Conservation (phyloP, 2,113 vertebrate genomes). For the Xiphophorus maculatus region DNA sequence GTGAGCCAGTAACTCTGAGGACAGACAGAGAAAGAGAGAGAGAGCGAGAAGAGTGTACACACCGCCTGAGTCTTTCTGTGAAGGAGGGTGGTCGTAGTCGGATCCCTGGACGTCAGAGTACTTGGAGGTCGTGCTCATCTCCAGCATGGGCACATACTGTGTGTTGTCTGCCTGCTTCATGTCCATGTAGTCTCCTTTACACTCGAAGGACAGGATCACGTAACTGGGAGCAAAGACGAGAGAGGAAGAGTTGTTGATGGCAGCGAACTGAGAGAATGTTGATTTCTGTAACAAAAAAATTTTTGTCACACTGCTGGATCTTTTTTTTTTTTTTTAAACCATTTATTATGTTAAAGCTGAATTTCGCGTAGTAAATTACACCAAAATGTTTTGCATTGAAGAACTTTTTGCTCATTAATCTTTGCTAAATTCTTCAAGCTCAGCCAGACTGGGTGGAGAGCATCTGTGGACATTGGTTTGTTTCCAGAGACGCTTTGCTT, state of each 20-base stretch:
- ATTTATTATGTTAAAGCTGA: too few species aligned
- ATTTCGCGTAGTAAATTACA: too few species aligned
- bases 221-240: constrained; percentile 82
- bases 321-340: too few species aligned
- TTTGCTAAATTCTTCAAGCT: too few species aligned
- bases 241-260: constrained; percentile 17
- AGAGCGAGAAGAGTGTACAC: constrained; percentile 23
- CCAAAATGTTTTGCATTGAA: too few species aligned
- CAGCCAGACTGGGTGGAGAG: too few species aligned
- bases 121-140: constrained; percentile 90
- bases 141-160: constrained; percentile 97
- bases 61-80: constrained; percentile 88
- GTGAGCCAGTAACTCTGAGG: constrained; percentile 22
- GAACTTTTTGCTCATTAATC: too few species aligned
- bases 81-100: constrained; percentile 92
- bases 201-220: constrained; percentile 97
- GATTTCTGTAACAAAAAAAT: background rate
- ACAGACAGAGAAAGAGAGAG: background rate
- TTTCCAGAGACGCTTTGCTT: too few species aligned
- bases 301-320: too few species aligned
- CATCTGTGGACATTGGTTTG: too few species aligned
- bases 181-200: constrained; percentile 97
- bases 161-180: constrained; percentile 96
- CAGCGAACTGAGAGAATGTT: background rate
- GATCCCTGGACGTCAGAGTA: constrained; percentile 91